Evolutionary conservation across 2,113 vertebrate species (phyloP), one percentile per base, ranked within the genome.

Genomic region (Phaetusa simplex): DNA sequence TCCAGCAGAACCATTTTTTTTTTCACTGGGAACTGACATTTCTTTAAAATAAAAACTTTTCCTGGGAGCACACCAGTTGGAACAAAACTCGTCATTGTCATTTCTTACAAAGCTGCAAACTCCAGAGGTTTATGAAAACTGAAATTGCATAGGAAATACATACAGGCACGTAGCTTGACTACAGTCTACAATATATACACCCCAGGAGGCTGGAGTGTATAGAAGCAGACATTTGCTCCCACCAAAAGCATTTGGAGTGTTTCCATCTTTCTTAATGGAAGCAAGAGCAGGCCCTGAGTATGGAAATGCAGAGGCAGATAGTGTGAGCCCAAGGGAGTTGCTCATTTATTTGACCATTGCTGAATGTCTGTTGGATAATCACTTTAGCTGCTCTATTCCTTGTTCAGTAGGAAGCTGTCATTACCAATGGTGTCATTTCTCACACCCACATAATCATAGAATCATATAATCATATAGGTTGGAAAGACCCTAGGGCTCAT

Each of bases 201-300:
- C 52, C 90, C 73, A 76, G 86, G 95, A 96, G 52, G 29, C 69
- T 86, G 86, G 36, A 94, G 72, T 42, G 30, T 71, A 82, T 76
- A 82, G 85, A 81, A 12, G 11, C 69, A 95, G 85, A n/a, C 59
- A 1, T 94, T 81, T 94, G 71, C 82, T 95, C 55, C 79, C 88
- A 96, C 59, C 59, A 88, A 95, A 94, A 93, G 38, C 69, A 84
- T 21, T 95, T 94, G 96, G 90, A 91, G n/a, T 71, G 45, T 84
- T 97, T 96, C 92, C 92, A 93, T 82, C 23, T 72, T 91, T 88
- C 70, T 83, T 95, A 97, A 97, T 92, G 91, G 77, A 95, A 91
- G 82, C 80, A 95, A 92, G 88, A 95, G 67, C 72, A 64, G 38
- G 16, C 43, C 32, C 14, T 17, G 52, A 81, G 18, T n/a, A 45